phyloP scores from a whole-genome alignment of 2,113 vertebrate genomes.

The Psophia crepitans region DNA sequence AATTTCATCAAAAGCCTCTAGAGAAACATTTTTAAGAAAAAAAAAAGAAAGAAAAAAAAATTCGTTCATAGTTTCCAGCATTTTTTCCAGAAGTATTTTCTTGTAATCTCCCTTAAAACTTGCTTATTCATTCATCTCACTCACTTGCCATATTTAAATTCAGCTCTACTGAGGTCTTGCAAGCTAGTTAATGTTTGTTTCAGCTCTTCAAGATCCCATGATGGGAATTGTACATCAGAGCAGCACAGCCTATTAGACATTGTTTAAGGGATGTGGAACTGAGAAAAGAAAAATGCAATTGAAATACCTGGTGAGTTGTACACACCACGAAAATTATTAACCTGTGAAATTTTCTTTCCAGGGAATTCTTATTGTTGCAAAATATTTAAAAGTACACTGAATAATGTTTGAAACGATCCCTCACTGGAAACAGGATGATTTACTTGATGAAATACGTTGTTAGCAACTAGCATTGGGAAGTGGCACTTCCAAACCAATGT shows the following conservation, averaged over 20 bases:
- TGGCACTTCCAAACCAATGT: accelerated
- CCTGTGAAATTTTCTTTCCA: not conserved
- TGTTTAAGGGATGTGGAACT: not conserved
- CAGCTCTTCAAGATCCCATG: not conserved
- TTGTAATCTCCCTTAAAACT: not conserved
- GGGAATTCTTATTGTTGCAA: not conserved
- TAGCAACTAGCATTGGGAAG: not conserved
- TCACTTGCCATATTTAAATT: not conserved
- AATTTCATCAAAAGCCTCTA: not conserved
- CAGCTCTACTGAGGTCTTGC: not conserved
- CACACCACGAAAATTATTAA: not conserved
- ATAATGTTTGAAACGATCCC: not conserved
- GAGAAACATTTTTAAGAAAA: not conserved
- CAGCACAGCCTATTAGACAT: not conserved
- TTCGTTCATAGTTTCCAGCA: not conserved
- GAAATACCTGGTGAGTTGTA: not conserved
- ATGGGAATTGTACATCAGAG: not conserved
- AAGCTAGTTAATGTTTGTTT: not conserved
- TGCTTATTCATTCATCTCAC: not conserved
- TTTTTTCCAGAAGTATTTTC: not conserved
- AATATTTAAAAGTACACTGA: not conserved
- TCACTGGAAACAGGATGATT: not conserved
- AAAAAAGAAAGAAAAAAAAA: too few relatives aligned
- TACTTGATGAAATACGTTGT: accelerated
- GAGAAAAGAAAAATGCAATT: not conserved